These are phyloP conservation scores for Hirudo medicinalis DNA, from an alignment of 1,140 invertebrate genomes.

Conservation along the genomic window DNA sequence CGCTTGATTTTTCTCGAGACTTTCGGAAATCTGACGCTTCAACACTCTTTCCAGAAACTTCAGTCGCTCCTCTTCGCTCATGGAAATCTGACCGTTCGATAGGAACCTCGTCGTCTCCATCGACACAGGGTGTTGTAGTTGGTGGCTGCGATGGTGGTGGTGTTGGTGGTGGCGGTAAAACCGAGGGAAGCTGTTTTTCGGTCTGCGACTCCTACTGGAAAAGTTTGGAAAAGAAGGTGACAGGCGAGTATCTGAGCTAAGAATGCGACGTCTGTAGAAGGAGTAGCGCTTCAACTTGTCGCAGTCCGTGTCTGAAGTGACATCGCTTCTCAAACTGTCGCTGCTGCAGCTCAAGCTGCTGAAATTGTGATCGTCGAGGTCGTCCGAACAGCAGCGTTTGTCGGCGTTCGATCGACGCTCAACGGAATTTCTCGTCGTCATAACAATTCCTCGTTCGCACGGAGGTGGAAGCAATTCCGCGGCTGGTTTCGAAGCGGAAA, in stretches of 20 bases:
- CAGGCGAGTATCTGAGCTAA: background rate
- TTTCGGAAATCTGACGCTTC: no score
- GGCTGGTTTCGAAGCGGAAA: background rate
- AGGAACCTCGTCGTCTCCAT: background rate
- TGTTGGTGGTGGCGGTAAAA: constrained; percentile 2
- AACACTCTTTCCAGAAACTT: background rate
- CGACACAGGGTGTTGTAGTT: background rate
- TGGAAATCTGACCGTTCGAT: background rate
- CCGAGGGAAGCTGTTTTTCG: background rate
- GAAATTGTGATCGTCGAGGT: background rate
- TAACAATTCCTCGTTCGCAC: no score
- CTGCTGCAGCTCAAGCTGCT: background rate
- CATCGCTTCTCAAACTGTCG: background rate
- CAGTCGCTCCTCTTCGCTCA: background rate
- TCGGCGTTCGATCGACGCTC: no score
- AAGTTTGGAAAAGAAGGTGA: constrained; percentile 4
- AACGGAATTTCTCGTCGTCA: no score
- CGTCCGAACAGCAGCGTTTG: no score
- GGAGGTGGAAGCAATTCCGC: background rate
- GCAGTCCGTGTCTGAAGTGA: background rate
- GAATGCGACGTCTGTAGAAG: constrained; percentile 9
- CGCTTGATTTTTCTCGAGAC: no score
- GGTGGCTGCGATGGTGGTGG: constrained; percentile 2
- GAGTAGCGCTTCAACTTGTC: background rate
- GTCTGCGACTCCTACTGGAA: background rate